Evolutionary conservation across 2,113 vertebrate species (phyloP).

Genomic region (Pycnonotus jocosus): DNA sequence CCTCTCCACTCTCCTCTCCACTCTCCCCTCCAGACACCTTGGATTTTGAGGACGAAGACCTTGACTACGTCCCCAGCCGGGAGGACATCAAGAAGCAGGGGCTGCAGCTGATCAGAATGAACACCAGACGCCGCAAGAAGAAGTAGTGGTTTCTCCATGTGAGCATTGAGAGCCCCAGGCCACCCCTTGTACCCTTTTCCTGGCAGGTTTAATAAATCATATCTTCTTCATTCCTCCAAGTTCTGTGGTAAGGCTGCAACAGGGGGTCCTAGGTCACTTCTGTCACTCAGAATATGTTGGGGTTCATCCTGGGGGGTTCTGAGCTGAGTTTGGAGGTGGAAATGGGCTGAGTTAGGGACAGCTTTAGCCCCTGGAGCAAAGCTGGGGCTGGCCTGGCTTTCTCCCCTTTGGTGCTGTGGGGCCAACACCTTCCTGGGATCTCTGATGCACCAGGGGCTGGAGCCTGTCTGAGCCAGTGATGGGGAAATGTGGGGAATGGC

Average conservation of each 20-base stretch:
- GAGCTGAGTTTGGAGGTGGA: background rate
- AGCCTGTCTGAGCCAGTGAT: fast-evolving
- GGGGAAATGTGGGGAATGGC: background rate
- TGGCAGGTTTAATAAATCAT: background rate
- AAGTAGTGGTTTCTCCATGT: background rate
- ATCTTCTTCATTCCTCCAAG: background rate
- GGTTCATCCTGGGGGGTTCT: background rate
- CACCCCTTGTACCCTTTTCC: background rate
- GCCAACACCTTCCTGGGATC: background rate
- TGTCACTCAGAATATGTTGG: fast-evolving
- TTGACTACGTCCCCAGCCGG: background rate
- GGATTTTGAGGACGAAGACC: background rate
- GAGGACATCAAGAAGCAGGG: background rate
- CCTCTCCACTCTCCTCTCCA: background rate
- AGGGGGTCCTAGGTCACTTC: background rate
- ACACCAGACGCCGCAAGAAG: background rate
- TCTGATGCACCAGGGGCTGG: background rate
- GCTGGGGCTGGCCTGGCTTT: background rate
- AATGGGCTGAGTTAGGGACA: background rate
- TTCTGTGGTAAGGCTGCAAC: background rate
- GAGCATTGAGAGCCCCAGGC: background rate
- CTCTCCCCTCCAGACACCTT: background rate
- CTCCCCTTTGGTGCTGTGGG: background rate
- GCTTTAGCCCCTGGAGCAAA: background rate
- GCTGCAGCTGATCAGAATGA: background rate